These are phyloP conservation scores for Salmo trutta DNA, from an alignment of 2,797 vertebrate genomes.

Conservation along the genomic window DNA sequence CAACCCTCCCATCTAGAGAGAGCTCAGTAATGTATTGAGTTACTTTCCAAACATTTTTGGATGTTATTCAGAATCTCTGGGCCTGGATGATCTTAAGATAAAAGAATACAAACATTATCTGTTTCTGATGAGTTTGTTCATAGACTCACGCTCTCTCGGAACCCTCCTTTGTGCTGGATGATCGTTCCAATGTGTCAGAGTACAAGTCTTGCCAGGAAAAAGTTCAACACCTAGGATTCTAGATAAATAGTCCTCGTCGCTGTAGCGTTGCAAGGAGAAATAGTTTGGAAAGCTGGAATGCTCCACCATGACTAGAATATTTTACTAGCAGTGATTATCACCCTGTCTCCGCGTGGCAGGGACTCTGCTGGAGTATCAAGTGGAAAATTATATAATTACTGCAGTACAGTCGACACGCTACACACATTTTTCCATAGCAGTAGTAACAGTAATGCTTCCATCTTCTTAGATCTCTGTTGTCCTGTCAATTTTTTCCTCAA, in stretches of 20 bases:
- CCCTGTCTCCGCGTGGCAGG: not conserved
- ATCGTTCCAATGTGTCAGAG: slow-evolving; percentile 30
- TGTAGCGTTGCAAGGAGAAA: slow-evolving; percentile 20
- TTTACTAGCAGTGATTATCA: slow-evolving; percentile 44
- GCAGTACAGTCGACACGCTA: slow-evolving; percentile 3
- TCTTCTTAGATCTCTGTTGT: slow-evolving; percentile 46
- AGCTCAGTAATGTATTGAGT: slow-evolving; percentile 34
- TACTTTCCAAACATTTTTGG: slow-evolving; percentile 29
- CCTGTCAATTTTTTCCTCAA: slow-evolving; percentile 16
- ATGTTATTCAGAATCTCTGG: slow-evolving; percentile 14
- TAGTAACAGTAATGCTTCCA: slow-evolving; percentile 14
- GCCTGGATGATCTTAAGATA: slow-evolving; percentile 19
- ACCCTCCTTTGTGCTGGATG: not conserved
- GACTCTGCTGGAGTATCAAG: slow-evolving; percentile 17
- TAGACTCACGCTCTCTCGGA: slow-evolving; percentile 5
- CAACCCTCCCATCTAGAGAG: not conserved
- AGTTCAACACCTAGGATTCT: slow-evolving; percentile 34
- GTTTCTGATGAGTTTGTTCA: slow-evolving; percentile 26
- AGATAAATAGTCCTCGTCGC: slow-evolving; percentile 38
- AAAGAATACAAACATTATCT: slow-evolving; percentile 39
- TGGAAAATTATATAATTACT: slow-evolving; percentile 37
- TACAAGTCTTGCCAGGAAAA: slow-evolving; percentile 33
- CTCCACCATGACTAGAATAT: slow-evolving; percentile 34
- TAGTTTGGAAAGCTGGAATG: slow-evolving; percentile 38
- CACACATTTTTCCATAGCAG: slow-evolving; percentile 21